A percentile compares a stretch with the other conserved stretches of the same genome.
Conservation (phyloP, 2,797 vertebrate genomes). For the Pseudochirops corinnae region DNA sequence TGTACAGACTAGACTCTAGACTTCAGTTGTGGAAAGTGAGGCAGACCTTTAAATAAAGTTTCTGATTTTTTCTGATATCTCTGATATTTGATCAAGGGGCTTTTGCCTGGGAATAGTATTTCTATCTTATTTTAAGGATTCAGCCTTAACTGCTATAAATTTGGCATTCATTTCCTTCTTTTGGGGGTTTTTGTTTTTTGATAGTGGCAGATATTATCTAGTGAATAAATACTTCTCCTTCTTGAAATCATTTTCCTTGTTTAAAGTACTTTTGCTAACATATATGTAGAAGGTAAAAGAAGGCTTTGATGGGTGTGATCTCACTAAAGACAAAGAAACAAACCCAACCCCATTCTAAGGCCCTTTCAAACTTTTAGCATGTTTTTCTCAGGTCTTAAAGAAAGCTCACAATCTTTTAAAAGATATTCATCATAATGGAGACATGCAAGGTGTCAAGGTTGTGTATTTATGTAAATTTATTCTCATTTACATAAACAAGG, state of each 20-base stretch:
- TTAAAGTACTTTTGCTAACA: not conserved
- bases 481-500: slow-evolving; percentile 51
- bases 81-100: not conserved
- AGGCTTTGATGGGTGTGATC: not conserved
- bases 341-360: slow-evolving; percentile 2
- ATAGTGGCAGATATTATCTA: not conserved
- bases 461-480: slow-evolving; percentile 34
- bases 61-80: not conserved
- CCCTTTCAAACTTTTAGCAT: slow-evolving; percentile 10
- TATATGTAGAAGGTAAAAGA: not conserved
- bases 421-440: slow-evolving; percentile 2
- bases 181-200: not conserved
- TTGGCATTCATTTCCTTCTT: not conserved
- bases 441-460: not conserved
- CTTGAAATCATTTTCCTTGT: not conserved
- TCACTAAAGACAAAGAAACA: slow-evolving; percentile 16
- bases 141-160: not conserved
- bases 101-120: not conserved
- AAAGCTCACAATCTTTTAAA: slow-evolving; percentile 49
- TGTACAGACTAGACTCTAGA: not conserved
- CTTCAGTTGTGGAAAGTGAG: not conserved
- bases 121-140: not conserved
- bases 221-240: not conserved
- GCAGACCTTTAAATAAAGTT: not conserved
- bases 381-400: not conserved